Evolutionary conservation across 92 coral and sea anemone genomes (phyloP), one percentile per base, ranked within the genome.

Genomic region (Porites divaricata): DNA sequence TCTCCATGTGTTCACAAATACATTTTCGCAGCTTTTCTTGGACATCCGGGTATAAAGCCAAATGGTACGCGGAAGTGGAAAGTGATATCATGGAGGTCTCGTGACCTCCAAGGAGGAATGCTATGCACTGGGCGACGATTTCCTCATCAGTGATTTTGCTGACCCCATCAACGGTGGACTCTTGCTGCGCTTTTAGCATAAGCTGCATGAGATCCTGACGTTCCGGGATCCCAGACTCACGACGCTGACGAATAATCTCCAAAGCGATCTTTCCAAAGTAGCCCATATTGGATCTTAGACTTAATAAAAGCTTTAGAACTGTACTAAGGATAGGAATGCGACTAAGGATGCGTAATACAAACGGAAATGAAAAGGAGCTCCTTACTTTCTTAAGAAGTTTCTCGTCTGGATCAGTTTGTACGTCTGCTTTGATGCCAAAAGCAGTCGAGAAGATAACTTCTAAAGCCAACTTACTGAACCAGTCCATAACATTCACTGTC

Each of bases 381-480:
- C 59, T 73, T 2, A 68, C 85, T 69, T 80, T 91, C 4, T 64
- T 64, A 12, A 88, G 81, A 24, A 93, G 75, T 56, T 79, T 86
- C 23, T 91, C 89, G 26, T 87, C 83, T 63, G 91, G 87, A 65
- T 81, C 87, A 7, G 88, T 93, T 67, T 93, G 96, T 4, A 90
- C 89, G 21, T 88, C 88, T 9, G 96, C 86, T 25, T 85, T 71
- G 67, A 90, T 63, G 14, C 96, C 94, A 87, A 93, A 90, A 23
- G 84, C 91, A 48, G 92, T 83, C 21, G 93, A 78, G 13, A 93
- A 78, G 59, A 93, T 87, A 59, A 87, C 83, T 65, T 93, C 96
- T 9, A 90, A 77, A 7, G 96, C 88, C 88, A 93, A 72, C 52
- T 77, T 81, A 19, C 91, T 89, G 89, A 81, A 93, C 96, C 96